phyloP scores from a whole-genome alignment of 2,888 invertebrate genomes.

The Nomada fucata region DNA sequence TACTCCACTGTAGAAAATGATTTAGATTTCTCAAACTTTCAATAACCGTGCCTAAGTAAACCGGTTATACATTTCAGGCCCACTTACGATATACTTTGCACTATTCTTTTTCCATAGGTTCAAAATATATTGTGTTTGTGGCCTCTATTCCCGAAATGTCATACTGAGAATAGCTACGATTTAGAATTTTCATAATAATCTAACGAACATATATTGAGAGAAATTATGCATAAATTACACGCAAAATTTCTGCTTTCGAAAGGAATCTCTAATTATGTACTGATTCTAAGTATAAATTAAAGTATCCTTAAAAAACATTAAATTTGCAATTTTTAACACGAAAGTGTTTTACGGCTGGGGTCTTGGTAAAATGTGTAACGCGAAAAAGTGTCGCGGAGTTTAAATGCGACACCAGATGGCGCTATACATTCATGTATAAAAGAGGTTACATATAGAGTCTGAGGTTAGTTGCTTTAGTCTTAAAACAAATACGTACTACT shows the following conservation, averaged over 20 bases:
- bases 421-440: too few relatives aligned
- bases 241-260: too few relatives aligned
- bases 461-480: too few relatives aligned
- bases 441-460: too few relatives aligned
- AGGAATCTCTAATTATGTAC: background rate
- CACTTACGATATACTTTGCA: background rate
- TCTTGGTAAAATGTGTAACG: too few relatives aligned
- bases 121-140: background rate
- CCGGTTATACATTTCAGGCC: background rate
- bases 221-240: background rate
- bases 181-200: background rate
- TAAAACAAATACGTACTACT: too few relatives aligned
- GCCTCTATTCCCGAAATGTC: background rate
- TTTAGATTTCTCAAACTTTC: slow-evolving; percentile 1
- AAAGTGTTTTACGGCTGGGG: too few relatives aligned
- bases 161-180: background rate
- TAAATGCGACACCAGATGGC: too few relatives aligned
- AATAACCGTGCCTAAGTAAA: background rate
- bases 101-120: background rate
- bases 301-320: background rate
- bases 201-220: background rate
- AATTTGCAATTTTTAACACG: too few relatives aligned
- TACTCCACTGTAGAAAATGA: background rate
- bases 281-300: slow-evolving; percentile 2
- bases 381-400: too few relatives aligned